These are phyloP conservation scores for Semnornis frantzii DNA, from an alignment of 2,113 vertebrate genomes.

Conservation along the genomic window DNA sequence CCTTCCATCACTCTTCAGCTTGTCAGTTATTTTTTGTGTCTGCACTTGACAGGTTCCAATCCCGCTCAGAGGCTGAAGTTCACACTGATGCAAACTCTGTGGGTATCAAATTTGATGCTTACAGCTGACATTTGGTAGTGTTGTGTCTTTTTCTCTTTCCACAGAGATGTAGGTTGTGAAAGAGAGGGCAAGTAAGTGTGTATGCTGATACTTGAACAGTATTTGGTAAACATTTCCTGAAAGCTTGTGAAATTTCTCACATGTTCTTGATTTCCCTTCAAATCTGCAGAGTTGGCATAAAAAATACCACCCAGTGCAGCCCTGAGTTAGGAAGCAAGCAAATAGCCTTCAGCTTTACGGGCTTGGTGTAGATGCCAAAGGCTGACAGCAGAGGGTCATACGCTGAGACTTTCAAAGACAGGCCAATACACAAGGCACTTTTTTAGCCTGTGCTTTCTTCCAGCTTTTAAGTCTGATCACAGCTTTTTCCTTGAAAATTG, in stretches of 20 bases:
- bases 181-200: background rate
- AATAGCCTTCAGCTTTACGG: conserved; percentile 1
- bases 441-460: background rate
- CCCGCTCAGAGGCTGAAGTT: background rate
- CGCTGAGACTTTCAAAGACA: background rate
- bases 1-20: background rate
- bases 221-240: conserved; percentile 51
- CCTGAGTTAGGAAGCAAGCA: background rate
- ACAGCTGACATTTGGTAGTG: background rate
- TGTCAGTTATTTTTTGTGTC: background rate
- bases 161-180: conserved; percentile 13
- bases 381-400: background rate
- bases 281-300: background rate
- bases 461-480: background rate
- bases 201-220: background rate
- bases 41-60: background rate
- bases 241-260: conserved; percentile 60
- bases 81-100: background rate
- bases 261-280: background rate
- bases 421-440: background rate
- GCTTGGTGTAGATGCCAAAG: background rate
- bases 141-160: background rate
- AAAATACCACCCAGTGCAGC: background rate
- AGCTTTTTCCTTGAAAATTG: conserved; percentile 1
- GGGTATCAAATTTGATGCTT: background rate